A percentile compares a stretch with the other conserved stretches of the same genome.
Conservation (phyloP, 37 sponge, comb jelly and placozoan species). For the Theonella swinhoei region DNA sequence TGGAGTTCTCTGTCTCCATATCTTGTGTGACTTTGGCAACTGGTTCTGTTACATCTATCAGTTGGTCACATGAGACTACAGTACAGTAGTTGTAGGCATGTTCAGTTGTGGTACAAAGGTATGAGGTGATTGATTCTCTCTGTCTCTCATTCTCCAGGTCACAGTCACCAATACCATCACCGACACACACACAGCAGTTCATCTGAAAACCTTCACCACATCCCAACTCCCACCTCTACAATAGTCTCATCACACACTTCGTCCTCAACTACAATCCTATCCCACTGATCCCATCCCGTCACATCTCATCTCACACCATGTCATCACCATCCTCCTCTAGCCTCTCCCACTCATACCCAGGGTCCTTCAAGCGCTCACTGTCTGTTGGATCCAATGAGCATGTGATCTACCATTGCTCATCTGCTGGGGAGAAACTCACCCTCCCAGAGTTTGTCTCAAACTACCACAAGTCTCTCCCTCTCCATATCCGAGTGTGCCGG, state of each 20-base stretch:
- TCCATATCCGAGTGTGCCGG: constrained; percentile 33
- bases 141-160: neutral
- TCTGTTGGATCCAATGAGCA: neutral
- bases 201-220: neutral
- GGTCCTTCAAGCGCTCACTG: neutral
- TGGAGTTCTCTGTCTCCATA: no score
- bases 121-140: neutral
- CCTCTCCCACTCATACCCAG: neutral
- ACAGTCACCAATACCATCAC: neutral
- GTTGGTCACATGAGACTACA: neutral
- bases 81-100: neutral
- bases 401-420: neutral
- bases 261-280: no score
- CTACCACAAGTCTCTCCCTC: constrained; percentile 31
- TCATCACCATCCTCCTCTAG: neutral
- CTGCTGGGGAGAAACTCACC: constrained; percentile 6
- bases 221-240: no score
- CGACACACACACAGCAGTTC: neutral
- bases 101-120: neutral
- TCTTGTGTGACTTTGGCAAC: no score
- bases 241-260: no score
- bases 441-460: constrained; percentile 17
- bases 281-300: no score
- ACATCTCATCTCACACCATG: neutral
- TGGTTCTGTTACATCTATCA: no score